Evolutionary conservation across 2,888 invertebrate genomes (phyloP), one percentile per base, ranked within the genome.

Genomic region (Prenolepis imparis): DNA sequence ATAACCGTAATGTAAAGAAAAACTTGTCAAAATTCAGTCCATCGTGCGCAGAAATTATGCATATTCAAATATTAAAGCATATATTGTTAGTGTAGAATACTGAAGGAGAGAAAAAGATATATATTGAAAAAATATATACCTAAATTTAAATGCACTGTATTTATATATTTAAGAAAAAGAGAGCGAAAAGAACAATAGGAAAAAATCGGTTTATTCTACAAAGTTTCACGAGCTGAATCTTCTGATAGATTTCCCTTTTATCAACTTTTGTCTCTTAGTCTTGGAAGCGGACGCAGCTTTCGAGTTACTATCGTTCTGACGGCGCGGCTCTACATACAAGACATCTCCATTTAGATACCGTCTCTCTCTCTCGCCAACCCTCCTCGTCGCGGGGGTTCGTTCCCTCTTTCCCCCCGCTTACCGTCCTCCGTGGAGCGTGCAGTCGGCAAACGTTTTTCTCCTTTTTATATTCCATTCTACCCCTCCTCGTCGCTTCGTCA

Each of bases 331-430:
- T 91, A 90, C 93, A 93, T 93, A 93, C 94, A 94, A 93, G 94
- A 93, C 92, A 94, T 93, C 93, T 94, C 93, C 94, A 94, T 94
- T 94, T 94, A 89, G 92, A 93, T 91, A 86, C 86, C 70, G 81
- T 83, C 85, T 64, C 85, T 36, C 85, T 36, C 32, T 74, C 83
- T 74, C 44, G 74, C 80, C 74, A 15, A 82, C 86, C 83, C 83
- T n/a, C 78, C 52, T 77, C 68, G 83, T 72, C 84, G 0, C 64
- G 28, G 59, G 52, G 36, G 44, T 63, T 64, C 80, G 55, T 74
- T 59, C 68, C 41, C 39, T 59, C 72, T 66, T 82, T 0, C 41
- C n/a, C n/a, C 24, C 36, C 73, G 21, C 73, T n/a, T 41, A 6
- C 18, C 41, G 9, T 32, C 39, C 75, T 4, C 32, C 72, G 75